These are phyloP conservation scores for Menidia beryllina DNA, from an alignment of 2,113 vertebrate species.

Conservation along the genomic window DNA sequence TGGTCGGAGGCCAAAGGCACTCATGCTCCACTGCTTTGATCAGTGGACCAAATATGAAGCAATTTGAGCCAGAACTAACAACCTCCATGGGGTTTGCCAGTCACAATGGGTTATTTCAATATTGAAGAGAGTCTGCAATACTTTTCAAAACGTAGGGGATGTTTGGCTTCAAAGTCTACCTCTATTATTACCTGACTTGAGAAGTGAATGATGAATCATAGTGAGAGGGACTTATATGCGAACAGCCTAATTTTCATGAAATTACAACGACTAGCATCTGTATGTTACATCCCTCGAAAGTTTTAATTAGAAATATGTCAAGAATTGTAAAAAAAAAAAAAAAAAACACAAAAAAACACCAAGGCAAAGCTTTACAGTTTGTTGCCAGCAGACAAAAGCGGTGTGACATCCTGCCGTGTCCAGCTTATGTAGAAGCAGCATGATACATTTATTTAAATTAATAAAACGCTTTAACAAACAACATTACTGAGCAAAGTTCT, in stretches of 20 bases:
- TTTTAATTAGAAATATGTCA: constrained; percentile 17
- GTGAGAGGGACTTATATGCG: neutral
- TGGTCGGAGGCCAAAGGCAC: constrained; percentile 58
- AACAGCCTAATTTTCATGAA: too few relatives aligned
- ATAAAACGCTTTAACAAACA: constrained; percentile 1
- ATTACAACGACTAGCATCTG: neutral
- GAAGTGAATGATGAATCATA: constrained; percentile 38
- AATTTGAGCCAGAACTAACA: constrained; percentile 52
- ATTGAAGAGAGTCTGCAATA: constrained; percentile 52
- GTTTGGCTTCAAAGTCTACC: constrained; percentile 53
- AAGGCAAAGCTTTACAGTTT: too few relatives aligned
- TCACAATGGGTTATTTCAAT: constrained; percentile 61
- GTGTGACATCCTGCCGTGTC: constrained; percentile 15
- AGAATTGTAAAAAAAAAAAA: constrained; percentile 6
- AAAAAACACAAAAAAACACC: neutral
- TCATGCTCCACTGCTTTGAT: constrained; percentile 70
- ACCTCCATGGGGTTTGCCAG: constrained; percentile 50
- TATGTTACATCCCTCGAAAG: neutral
- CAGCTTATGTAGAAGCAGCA: constrained; percentile 8
- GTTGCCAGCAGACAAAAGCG: constrained; percentile 19
- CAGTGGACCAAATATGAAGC: constrained; percentile 68
- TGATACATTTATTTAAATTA: neutral
- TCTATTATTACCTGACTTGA: constrained; percentile 50
- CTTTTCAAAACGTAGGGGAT: constrained; percentile 46
- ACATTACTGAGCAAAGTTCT: neutral